A percentile compares a stretch with the other conserved stretches of the same genome.
Evolutionary conservation across 1,140 invertebrate species (phyloP).

Genomic region (Sweltsa coloradensis): DNA sequence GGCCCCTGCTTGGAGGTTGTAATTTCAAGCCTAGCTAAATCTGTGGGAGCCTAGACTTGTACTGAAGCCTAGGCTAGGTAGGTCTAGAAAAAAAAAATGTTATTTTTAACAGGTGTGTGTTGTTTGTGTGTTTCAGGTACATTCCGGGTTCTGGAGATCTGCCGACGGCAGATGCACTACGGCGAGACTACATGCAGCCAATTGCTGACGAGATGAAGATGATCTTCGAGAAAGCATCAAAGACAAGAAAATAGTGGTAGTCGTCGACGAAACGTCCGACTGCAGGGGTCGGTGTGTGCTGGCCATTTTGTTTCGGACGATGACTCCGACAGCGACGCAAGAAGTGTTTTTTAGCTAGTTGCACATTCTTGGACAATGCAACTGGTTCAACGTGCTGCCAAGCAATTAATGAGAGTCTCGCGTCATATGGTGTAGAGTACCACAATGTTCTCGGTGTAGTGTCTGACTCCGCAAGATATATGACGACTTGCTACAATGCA

Average conservation of each 20-base stretch:
- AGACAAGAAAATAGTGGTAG: not conserved
- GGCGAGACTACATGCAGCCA: not conserved
- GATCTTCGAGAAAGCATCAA: not conserved
- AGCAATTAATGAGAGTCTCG: not conserved
- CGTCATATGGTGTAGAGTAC: not conserved
- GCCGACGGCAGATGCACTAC: not conserved
- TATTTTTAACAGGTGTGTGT: no score
- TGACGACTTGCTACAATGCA: not conserved
- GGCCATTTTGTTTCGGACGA: not conserved
- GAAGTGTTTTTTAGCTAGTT: not conserved
- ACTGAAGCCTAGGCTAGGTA: no score
- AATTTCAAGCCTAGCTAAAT: no score
- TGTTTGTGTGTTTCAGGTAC: not conserved
- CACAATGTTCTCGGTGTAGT: not conserved
- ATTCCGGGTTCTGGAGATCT: conserved; percentile 1
- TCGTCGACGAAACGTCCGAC: not conserved
- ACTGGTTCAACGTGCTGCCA: not conserved
- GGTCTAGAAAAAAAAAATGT: no score
- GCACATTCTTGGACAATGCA: conserved; percentile 1
- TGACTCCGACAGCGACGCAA: not conserved
- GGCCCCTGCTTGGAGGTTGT: no score
- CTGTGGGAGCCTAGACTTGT: no score
- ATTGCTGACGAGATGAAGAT: not conserved
- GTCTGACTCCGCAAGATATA: not conserved
- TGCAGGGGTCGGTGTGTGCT: not conserved